Percentiles rank a stretch among this genome's conserved stretches.
These are phyloP conservation scores for Rhineura floridana DNA, from an alignment of 2,113 vertebrate genomes.

Conservation along the genomic window DNA sequence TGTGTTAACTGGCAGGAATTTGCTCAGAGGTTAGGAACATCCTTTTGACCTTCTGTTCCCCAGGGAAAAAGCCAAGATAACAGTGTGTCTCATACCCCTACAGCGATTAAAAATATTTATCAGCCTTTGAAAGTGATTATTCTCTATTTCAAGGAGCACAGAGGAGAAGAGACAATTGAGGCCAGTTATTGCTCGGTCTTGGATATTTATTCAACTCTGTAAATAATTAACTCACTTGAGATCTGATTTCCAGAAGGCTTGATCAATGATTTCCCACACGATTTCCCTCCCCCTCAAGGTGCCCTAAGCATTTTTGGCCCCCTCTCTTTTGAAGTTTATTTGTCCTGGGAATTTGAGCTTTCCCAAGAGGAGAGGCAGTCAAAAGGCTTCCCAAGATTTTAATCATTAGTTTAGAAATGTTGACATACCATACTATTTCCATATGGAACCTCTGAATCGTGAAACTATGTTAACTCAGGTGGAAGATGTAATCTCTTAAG, in stretches of 20 bases:
- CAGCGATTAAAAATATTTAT: not conserved
- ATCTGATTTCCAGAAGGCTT: not conserved
- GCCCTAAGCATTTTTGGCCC: not conserved
- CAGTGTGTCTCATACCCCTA: not conserved
- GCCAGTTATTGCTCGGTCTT: not conserved
- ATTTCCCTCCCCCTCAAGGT: conserved; percentile 4
- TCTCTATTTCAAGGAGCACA: not conserved
- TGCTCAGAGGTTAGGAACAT: not conserved
- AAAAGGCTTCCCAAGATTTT: conserved; percentile 20
- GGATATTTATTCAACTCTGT: not conserved
- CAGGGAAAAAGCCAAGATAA: not conserved
- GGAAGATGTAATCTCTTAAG: conserved; percentile 14
- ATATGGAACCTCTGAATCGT: conserved; percentile 26
- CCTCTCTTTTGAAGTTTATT: not conserved
- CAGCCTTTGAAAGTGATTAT: not conserved
- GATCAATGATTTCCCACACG: conserved; percentile 24
- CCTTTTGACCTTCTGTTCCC: not conserved
- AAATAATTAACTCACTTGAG: not conserved
- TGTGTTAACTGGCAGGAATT: not conserved
- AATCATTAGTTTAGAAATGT: conserved; percentile 37
- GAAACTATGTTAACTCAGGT: conserved; percentile 11
- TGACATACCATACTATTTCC: conserved; percentile 27
- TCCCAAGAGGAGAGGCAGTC: conserved; percentile 30
- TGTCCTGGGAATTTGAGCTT: conserved; percentile 2
- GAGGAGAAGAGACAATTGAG: not conserved